These are phyloP conservation scores for Drosophila nasuta DNA, from an alignment of 1,140 invertebrate genomes.

Conservation along the genomic window DNA sequence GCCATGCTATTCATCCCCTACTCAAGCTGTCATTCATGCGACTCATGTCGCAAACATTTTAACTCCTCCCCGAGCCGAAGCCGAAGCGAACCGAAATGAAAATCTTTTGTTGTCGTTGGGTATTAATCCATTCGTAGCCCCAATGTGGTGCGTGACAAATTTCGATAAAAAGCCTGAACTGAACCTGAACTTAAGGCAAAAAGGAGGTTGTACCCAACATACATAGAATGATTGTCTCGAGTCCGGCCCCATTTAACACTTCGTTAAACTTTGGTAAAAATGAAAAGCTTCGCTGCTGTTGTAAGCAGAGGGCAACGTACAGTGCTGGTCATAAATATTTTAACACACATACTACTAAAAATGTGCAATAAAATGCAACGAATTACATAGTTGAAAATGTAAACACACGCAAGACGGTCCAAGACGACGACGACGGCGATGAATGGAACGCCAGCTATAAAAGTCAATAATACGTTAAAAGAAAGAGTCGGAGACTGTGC, in stretches of 20 bases:
- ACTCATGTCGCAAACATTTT: conserved; percentile 79
- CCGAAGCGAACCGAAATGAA: conserved; percentile 52
- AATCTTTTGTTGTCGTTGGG: conserved; percentile 68
- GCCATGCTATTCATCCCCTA: neutral
- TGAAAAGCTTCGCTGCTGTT: conserved; percentile 55
- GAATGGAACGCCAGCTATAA: conserved; percentile 55
- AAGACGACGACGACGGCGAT: conserved; percentile 23
- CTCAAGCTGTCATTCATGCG: conserved; percentile 70
- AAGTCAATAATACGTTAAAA: conserved; percentile 76
- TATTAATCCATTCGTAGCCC: conserved; percentile 69
- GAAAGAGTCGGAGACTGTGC: conserved; percentile 10
- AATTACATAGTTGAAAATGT: conserved; percentile 82
- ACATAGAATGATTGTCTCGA: conserved; percentile 17
- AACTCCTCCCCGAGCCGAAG: neutral
- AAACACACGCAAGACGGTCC: conserved; percentile 64
- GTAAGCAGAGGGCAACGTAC: conserved; percentile 25
- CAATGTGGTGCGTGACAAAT: conserved; percentile 76
- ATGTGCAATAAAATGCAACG: conserved; percentile 78
- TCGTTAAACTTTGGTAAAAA: conserved; percentile 71
- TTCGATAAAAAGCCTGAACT: conserved; percentile 72
- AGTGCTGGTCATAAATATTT: conserved; percentile 69
- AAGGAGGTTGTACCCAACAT: conserved; percentile 5
- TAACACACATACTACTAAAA: conserved; percentile 52
- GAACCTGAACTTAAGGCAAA: conserved; percentile 5
- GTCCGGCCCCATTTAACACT: conserved; percentile 71